Conservation (phyloP, 2,797 vertebrate species). For the Discoglossus pictus region DNA sequence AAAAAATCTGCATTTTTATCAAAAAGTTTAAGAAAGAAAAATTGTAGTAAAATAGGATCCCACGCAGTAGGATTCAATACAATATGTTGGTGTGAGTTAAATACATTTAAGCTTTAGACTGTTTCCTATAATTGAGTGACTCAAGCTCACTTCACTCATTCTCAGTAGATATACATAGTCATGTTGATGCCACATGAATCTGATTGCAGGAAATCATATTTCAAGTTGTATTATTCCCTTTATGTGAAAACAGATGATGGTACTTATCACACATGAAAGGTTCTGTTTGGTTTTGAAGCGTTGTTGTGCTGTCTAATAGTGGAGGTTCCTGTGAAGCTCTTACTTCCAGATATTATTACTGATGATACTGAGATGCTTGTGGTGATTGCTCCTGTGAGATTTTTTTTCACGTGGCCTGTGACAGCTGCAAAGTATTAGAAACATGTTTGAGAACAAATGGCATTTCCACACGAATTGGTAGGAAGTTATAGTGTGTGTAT, state of each 20-base stretch:
- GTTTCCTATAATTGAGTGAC: too few species aligned
- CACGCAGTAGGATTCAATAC: too few species aligned
- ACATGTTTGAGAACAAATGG: background rate
- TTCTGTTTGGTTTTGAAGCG: background rate
- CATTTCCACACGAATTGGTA: background rate
- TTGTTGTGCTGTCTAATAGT: background rate
- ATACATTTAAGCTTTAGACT: too few species aligned
- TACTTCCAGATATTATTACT: background rate
- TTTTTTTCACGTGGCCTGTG: background rate
- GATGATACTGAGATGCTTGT: background rate
- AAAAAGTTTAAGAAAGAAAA: too few species aligned
- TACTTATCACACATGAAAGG: background rate
- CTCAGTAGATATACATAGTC: too few species aligned
- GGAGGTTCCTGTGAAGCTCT: constrained; percentile 7
- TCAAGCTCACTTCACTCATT: too few species aligned
- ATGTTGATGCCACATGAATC: constrained; percentile 15
- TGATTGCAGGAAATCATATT: background rate
- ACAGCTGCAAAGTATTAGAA: constrained; percentile 30
- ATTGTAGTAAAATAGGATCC: too few species aligned
- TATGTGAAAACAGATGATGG: constrained; percentile 9
- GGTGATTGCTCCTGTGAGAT: constrained; percentile 1
- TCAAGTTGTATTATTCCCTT: background rate
- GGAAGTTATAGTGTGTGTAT: too few species aligned
- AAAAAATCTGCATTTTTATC: too few species aligned
- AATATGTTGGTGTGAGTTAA: too few species aligned